Base-by-base conservation (phyloP, 2,113 vertebrate genomes). In the Crypturellus undulatus region DNA sequence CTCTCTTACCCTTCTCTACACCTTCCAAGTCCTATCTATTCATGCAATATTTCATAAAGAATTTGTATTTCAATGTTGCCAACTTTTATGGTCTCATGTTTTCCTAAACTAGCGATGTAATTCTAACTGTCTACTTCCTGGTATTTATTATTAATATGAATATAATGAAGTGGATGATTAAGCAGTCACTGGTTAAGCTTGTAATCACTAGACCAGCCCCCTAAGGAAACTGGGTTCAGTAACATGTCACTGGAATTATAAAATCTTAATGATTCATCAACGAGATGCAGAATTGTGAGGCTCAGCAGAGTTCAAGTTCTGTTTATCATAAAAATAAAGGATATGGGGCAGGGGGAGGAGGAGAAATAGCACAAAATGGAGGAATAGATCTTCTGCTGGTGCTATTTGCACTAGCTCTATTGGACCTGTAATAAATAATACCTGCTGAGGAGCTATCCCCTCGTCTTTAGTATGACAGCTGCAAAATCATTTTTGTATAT, bases 91-190 rank as follows among this genome's bases (percentile, higher is more conserved):
- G 84, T 79, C 60, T 90, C 60, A 19, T 94, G 72, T 89, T 92
- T 72, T 95, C 81, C 93, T 93, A 97, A 97, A 96, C 85, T 96
- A 91, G 63, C 84, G 91, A 70, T 91, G 85, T 83, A 94, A 97
- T 97, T 97, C 96, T 93, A 96, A 88, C 49, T 75, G 79, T 89
- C 85, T 97, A 89, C 79, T 72, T 96, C 83, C 88, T 94, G 54
- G 56, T 96, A 96, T 96, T 97, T 97, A 96, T 97, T 96, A 97
- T 97, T 98, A 97, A 97, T 95, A 97, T 68, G 79, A 95, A 96
- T 84, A 95, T 96, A 98, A 98, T 97, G 89, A 97, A 97, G 90
- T 94, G 79, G 63, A 70, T 94, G 89, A 97, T 96, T 97, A 97
- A 96, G 69, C 79, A 97, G 95, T 96, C 95, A 51, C 60, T 93